These are phyloP conservation scores for Synchiropus splendidus DNA, from an alignment of 2,113 vertebrate species.

Conservation along the genomic window DNA sequence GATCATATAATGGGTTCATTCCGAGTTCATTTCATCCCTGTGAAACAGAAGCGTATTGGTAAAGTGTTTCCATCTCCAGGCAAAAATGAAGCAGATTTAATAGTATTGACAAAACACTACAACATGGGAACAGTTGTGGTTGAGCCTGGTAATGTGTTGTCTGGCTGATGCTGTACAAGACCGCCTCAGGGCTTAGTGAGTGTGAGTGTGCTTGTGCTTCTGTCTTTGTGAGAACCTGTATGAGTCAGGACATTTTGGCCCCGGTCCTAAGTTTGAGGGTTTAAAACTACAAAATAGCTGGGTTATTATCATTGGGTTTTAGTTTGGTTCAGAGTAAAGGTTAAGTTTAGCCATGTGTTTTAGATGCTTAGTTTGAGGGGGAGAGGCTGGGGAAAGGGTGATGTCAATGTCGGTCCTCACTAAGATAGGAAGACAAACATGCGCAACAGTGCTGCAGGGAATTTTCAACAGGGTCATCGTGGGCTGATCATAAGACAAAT, in stretches of 20 bases:
- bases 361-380: too few species aligned
- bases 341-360: too few species aligned
- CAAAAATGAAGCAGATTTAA: slow-evolving; percentile 56
- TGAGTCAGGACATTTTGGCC: slow-evolving; percentile 1
- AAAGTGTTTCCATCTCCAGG: slow-evolving; percentile 44
- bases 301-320: too few species aligned
- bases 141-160: slow-evolving; percentile 41
- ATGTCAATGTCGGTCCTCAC: too few species aligned
- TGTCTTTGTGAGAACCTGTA: slow-evolving; percentile 2
- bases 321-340: too few species aligned
- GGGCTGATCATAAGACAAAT: too few species aligned
- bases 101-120: slow-evolving; percentile 52
- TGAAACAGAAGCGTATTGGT: slow-evolving; percentile 34
- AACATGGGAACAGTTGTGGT: slow-evolving; percentile 36
- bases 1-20: slow-evolving; percentile 38
- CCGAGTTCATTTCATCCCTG: slow-evolving; percentile 43
- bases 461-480: too few species aligned
- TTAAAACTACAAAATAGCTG: too few species aligned
- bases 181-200: slow-evolving; percentile 36
- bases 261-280: too few species aligned
- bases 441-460: too few species aligned
- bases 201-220: slow-evolving; percentile 3
- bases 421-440: too few species aligned
- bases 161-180: slow-evolving; percentile 46
- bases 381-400: too few species aligned